Evolutionary conservation across 1,140 invertebrate species (phyloP).

Genomic region (Campoletis sonorensis): DNA sequence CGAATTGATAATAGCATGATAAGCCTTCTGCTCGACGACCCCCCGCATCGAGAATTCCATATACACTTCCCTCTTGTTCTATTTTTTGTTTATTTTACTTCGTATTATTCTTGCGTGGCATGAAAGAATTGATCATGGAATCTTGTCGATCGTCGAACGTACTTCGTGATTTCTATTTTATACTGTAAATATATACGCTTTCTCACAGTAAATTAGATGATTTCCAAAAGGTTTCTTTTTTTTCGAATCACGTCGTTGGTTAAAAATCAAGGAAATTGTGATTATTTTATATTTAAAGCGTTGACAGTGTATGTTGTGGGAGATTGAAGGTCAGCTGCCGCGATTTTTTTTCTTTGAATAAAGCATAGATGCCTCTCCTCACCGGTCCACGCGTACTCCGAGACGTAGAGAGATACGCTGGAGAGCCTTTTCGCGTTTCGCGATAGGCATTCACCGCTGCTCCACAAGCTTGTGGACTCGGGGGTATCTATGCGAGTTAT

Average conservation of each 20-base stretch:
- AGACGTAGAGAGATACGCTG: conserved; percentile 65
- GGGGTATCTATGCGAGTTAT: conserved; percentile 48
- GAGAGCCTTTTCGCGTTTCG: conserved; percentile 74
- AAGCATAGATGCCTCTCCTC: neutral
- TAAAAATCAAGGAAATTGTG: neutral
- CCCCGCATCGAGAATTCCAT: conserved; percentile 34
- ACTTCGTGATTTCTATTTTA: neutral
- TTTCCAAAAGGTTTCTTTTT: neutral
- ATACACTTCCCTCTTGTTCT: neutral
- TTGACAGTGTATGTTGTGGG: neutral
- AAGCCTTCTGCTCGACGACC: conserved; percentile 6
- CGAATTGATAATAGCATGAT: conserved; percentile 37
- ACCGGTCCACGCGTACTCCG: conserved; percentile 11
- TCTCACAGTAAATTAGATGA: too few relatives aligned
- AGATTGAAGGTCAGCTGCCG: neutral
- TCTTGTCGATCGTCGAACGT: conserved; percentile 21
- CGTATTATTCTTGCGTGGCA: neutral
- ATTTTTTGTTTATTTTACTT: neutral
- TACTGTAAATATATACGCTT: too few relatives aligned
- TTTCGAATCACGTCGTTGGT: neutral
- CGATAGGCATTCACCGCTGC: conserved; percentile 62
- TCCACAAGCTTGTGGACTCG: conserved; percentile 43
- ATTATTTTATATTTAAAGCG: neutral
- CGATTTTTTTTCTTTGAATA: neutral
- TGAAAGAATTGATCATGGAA: neutral